Evolutionary conservation across 2,888 invertebrate genomes (phyloP), one percentile per base, ranked within the genome.

Genomic region (Mimachlamys varia): DNA sequence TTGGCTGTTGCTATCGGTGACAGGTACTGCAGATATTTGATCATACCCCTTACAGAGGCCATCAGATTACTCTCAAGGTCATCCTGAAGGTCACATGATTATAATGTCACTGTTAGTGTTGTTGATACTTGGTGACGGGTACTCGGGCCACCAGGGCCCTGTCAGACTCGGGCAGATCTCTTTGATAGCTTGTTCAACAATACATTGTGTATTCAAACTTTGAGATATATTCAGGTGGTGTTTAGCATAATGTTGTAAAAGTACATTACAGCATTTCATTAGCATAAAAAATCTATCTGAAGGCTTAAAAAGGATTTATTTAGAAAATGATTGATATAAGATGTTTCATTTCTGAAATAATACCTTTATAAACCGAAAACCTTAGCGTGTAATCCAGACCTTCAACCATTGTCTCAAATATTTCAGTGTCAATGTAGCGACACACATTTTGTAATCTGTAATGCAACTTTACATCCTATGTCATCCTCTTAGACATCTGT

Each of bases 231-330:
- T 33, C 76, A 13, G 7, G 12, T 76, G 22, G 33, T 5, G 27
- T 12, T 76, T 76, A 27, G 33, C 33, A 76, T 27, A 33, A n/a
- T 7, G 33, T 13, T 76, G 27, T 76, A 7, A 76, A 76, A 76
- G 76, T 76, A 76, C 76, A 76, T 76, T 33, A 76, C 76, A 76
- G 17, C 76, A 76, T 76, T 33, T 76, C 33, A 76, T 76, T 76
- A 33, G 33, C 76, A 76, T 76, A 27, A 76, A 33, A 76, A 33
- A n/a, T 58, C 58, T n/a, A 58, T 58, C 22, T 58, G 58, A 19
- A 58, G 58, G 58, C 22, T 1, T 22, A 22, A 10, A n/a, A n/a
- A 58, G 58, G 4, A 22, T 33, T 33, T 13, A 76, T 0, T 33
- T 27, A 12, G 10, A 76, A 33, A 33, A 76, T 76, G 27, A 76